Base-by-base conservation (phyloP, 2,113 vertebrate genomes). In the Dicerorhinus sumatrensis region DNA sequence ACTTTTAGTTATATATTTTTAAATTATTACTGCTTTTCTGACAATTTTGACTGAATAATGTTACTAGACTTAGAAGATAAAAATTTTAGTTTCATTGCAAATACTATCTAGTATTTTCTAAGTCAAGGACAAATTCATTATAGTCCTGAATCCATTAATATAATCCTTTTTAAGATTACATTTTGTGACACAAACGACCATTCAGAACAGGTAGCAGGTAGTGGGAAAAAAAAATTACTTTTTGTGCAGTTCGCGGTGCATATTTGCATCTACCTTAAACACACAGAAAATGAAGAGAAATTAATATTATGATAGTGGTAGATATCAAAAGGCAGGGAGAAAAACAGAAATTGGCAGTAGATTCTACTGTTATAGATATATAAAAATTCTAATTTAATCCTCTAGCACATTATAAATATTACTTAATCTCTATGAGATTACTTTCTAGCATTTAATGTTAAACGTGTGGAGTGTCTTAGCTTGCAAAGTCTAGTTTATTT, bases 41-140 rank as follows among this genome's bases (percentile, higher is more conserved):
- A 80, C 39, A 87, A n/a, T 87, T 93, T 87, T 60, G 63, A 94
- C 23, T 60, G n/a, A 75, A 85, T 79, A 85, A 31, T 69, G 65
- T 94, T 42, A 79, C 51, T 87, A 48, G 73, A 79, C 17, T 69
- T 67, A 69, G 29, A 79, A 79, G 63, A 70, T 79, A 70, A 48
- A 60, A 70, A 23, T 27, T 85, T 67, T 48, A 51, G 48, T 67
- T 67, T 76, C 33, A 67, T 29, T 67, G 75, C 25, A 79, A 79
- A 36, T 67, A 29, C 46, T 65, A 62, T 79, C 48, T 65, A 29
- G 73, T 54, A 48, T 90, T 77, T 65, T 76, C 56, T 90, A 77
- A 65, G 62, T 42, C 82, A 67, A 85, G 21, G 46, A 54, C 11
- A 90, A 67, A 79, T 51, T 36, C 46, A 79, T 65, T 65, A 51